Percentiles rank a stretch among this genome's conserved stretches.
Conservation (phyloP, 2,113 vertebrate genomes). For the Phrynosoma blainvillii region DNA sequence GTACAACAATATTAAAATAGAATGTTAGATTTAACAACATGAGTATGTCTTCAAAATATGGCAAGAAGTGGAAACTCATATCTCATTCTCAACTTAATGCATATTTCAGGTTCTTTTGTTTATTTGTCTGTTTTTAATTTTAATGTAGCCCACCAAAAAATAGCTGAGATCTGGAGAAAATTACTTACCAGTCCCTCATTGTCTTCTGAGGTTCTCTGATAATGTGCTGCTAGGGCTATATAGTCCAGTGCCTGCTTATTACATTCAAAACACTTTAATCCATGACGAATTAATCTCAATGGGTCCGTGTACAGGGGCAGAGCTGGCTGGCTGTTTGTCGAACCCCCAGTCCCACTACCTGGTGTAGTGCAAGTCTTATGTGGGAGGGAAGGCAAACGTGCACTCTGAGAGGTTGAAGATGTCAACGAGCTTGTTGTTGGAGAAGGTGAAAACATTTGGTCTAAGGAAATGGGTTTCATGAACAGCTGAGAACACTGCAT, state of each 20-base stretch:
- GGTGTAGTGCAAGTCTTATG: conserved; percentile 45
- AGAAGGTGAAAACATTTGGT: conserved; percentile 87
- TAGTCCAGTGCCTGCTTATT: conserved; percentile 90
- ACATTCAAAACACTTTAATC: conserved; percentile 90
- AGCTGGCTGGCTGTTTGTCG: conserved; percentile 69
- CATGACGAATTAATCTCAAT: conserved; percentile 80
- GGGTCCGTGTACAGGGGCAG: conserved; percentile 89
- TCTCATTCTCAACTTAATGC: not conserved
- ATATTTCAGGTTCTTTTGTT: too few relatives aligned
- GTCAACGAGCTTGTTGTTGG: conserved; percentile 60
- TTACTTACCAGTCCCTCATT: conserved; percentile 88
- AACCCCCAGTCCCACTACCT: conserved; percentile 46
- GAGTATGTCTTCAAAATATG: not conserved
- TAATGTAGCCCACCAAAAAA: not conserved
- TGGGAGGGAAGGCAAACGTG: conserved; percentile 40
- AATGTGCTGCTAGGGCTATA: conserved; percentile 89
- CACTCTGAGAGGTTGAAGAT: conserved; percentile 47
- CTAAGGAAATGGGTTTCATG: conserved; percentile 89
- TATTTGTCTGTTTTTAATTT: not conserved
- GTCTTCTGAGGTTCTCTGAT: conserved; percentile 88
- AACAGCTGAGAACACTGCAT: conserved; percentile 98
- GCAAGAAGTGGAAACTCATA: not conserved
- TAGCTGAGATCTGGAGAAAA: conserved; percentile 22
- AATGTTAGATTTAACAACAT: not conserved
- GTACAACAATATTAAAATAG: too few relatives aligned